Evolutionary conservation across 35 echinoderm and acorn worm species (phyloP).

Genomic region (Chiridota heheva): DNA sequence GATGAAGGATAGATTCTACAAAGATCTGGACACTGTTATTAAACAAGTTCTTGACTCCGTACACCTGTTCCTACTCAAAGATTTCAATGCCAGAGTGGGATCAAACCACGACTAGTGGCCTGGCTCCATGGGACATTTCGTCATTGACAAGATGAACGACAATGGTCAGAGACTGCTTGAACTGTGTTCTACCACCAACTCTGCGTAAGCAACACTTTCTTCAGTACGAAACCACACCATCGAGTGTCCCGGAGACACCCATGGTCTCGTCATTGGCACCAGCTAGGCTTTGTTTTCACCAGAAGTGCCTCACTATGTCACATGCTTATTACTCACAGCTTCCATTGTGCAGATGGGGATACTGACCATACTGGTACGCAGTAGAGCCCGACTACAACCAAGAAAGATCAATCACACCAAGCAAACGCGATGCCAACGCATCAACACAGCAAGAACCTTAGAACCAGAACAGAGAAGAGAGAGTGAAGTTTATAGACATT

Average conservation of each 20-base stretch:
- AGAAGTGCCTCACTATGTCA: background rate
- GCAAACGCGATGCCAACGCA: background rate
- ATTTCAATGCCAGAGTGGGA: constrained; percentile 51
- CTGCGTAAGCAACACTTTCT: constrained; percentile 41
- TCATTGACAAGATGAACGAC: constrained; percentile 11
- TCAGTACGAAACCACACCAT: background rate
- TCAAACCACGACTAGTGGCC: constrained; percentile 41
- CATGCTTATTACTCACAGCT: constrained; percentile 30
- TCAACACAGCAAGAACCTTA: background rate
- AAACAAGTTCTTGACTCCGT: background rate
- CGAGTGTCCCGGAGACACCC: constrained; percentile 41
- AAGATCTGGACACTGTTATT: background rate
- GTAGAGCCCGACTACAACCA: constrained; percentile 31
- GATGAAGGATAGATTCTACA: background rate
- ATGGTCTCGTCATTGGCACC: constrained; percentile 37
- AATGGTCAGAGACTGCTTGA: constrained; percentile 45
- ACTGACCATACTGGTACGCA: constrained; percentile 53
- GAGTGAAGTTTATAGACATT: background rate
- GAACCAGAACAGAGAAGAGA: background rate
- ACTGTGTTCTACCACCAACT: constrained; percentile 36
- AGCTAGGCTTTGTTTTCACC: constrained; percentile 30
- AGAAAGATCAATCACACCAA: background rate
- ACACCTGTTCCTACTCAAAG: constrained; percentile 13
- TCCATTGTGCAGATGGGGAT: constrained; percentile 47
- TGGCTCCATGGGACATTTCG: background rate